Evolutionary conservation across 53 echinoderm and acorn worm species (phyloP).

Genomic region (Stichopus horrens): DNA sequence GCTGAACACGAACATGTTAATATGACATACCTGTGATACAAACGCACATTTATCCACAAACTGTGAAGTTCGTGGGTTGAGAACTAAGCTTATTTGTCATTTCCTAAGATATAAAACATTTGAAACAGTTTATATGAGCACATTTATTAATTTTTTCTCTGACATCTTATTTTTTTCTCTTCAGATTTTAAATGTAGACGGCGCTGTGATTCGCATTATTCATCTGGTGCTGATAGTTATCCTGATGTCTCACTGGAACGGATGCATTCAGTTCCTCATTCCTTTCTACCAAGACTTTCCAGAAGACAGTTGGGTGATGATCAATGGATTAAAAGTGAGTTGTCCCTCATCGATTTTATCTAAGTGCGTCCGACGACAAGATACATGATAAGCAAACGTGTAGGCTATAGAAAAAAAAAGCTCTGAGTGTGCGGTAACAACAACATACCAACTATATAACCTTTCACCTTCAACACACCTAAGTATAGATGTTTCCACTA

Average conservation of each 20-base stretch:
- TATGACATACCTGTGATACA: no score
- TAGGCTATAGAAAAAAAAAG: no score
- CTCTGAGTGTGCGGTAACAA: no score
- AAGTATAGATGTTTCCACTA: no score
- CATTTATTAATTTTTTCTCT: background rate
- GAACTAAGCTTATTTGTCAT: no score
- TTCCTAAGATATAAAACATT: background rate
- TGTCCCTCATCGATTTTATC: no score
- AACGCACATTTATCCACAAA: background rate
- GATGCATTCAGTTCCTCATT: constrained; percentile 96
- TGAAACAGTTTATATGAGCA: background rate
- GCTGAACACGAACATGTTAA: no score
- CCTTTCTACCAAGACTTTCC: constrained; percentile 94
- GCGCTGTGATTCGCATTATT: constrained; percentile 88
- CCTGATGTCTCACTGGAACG: constrained; percentile 89
- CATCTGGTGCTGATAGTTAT: constrained; percentile 82
- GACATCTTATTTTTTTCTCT: background rate
- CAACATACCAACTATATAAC: no score
- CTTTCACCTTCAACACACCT: no score
- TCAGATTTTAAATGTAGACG: constrained; percentile 83
- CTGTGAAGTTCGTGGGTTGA: no score
- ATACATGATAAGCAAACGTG: no score
- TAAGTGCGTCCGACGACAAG: no score
- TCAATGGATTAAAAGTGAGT: constrained; percentile 80
- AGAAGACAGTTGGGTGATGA: constrained; percentile 84